Evolutionary conservation across 2,888 invertebrate genomes (phyloP), one percentile per base, ranked within the genome.

Genomic region (Drosophila crucigera): DNA sequence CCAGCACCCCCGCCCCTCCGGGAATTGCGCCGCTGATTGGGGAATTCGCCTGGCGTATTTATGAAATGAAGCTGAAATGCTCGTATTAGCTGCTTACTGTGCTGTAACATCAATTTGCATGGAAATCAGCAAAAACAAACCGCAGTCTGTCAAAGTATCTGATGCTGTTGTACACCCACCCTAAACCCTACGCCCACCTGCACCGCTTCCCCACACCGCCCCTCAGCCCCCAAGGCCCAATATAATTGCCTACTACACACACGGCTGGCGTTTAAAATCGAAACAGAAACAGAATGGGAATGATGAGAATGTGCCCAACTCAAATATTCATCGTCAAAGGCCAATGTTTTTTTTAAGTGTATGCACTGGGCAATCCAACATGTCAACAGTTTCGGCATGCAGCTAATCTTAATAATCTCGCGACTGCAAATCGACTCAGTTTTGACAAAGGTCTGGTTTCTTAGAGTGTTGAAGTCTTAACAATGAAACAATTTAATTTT

Each of bases 81-180:
- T 56, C 39, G 39, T 83, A 84, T 84, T 88, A 85, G 77, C 84
- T 83, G 84, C 84, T 84, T 84, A 88, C 85, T 84, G 85, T 84
- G 83, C 83, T 84, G 84, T 85, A 88, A 84, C 88, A 82, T 85
- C 85, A 84, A 84, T 84, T 84, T 84, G 84, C 84, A 84, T 84
- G 88, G 84, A 84, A 84, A 84, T 84, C 83, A 84, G 77, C 63
- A 55, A 30, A 73, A 49, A 47, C 78, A 75, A 61, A 63, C 72
- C 73, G 76, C 68, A 68, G 78, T 71, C 73, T 67, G 75, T 80
- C 83, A 84, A 82, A 82, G 75, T 69, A 69, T 76, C 74, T 63
- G 76, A 58, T 39, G 28, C 33, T 25, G 28, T 28, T 52, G 22
- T 37, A 11, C 25, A 58, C 25, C 22, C 69, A 76, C 60, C 53